Percentiles rank a stretch among this genome's conserved stretches.
Evolutionary conservation across 2,113 vertebrate genomes (phyloP).

Genomic region (Sclerurus mexicanus): DNA sequence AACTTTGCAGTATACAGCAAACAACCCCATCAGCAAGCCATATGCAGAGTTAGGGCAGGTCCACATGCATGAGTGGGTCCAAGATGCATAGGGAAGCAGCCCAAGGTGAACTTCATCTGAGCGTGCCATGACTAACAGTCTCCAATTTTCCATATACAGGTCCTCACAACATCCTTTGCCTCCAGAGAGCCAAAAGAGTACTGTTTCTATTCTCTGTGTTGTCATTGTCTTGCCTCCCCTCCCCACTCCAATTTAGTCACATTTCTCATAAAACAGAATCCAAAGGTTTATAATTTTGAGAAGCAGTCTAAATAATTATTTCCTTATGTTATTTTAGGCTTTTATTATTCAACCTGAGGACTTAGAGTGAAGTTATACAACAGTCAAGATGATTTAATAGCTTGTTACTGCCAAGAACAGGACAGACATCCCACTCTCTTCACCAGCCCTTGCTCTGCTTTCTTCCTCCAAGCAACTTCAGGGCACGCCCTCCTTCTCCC

Average conservation of each 20-base stretch:
- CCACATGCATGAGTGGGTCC: background rate
- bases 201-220: background rate
- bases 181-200: background rate
- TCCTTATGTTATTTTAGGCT: constrained; percentile 45
- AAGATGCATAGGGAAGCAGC: background rate
- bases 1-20: background rate
- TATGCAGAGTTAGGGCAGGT: background rate
- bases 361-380: constrained; percentile 48
- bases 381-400: constrained; percentile 54
- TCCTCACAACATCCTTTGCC: background rate
- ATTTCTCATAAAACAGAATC: background rate
- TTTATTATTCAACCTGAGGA: constrained; percentile 43
- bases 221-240: background rate
- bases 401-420: constrained; percentile 54
- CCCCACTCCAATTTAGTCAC: background rate
- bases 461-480: constrained; percentile 8
- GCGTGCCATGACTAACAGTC: background rate
- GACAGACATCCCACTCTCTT: constrained; percentile 44
- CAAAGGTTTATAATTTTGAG: background rate
- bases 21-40: background rate
- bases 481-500: background rate
- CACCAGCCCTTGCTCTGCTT: constrained; percentile 27
- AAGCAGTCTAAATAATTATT: constrained; percentile 6
- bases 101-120: background rate
- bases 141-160: background rate